phyloP scores from a whole-genome alignment of 2,888 invertebrate genomes.

The Trilocha varians region DNA sequence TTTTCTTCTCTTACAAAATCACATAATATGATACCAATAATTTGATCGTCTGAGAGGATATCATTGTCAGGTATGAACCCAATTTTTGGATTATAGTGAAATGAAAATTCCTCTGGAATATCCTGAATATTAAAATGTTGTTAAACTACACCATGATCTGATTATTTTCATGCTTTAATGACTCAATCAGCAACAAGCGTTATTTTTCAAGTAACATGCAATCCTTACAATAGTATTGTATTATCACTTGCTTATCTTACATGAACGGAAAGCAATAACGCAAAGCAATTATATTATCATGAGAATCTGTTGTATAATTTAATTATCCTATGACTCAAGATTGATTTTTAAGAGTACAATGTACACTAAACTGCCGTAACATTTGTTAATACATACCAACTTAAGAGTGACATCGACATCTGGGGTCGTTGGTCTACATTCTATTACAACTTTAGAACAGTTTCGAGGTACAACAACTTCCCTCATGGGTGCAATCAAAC shows the following conservation, averaged over 20 bases:
- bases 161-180: constrained; percentile 38
- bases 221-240: constrained; percentile 1
- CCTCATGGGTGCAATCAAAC: constrained; percentile 54
- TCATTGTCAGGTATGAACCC: constrained; percentile 51
- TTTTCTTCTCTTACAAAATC: constrained; percentile 34
- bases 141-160: constrained; percentile 11
- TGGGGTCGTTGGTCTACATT: constrained; percentile 64
- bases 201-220: constrained; percentile 25
- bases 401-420: constrained; percentile 47
- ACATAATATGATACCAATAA: constrained; percentile 33
- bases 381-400: constrained; percentile 48
- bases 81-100: constrained; percentile 53
- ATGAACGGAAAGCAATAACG: constrained; percentile 29
- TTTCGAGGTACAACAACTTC: constrained; percentile 40
- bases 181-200: constrained; percentile 44
- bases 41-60: constrained; percentile 28
- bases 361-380: not conserved
- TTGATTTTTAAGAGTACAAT: not conserved
- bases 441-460: constrained; percentile 41
- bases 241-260: not conserved
- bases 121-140: constrained; percentile 59
- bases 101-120: constrained; percentile 40
- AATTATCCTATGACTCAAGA: too few relatives aligned
- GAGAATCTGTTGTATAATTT: not conserved
- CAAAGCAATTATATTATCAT: constrained; percentile 21